Percentiles rank a stretch among this genome's conserved stretches.
phyloP scores from a whole-genome alignment of 1,140 invertebrate genomes.

The Papilio polyxenes region DNA sequence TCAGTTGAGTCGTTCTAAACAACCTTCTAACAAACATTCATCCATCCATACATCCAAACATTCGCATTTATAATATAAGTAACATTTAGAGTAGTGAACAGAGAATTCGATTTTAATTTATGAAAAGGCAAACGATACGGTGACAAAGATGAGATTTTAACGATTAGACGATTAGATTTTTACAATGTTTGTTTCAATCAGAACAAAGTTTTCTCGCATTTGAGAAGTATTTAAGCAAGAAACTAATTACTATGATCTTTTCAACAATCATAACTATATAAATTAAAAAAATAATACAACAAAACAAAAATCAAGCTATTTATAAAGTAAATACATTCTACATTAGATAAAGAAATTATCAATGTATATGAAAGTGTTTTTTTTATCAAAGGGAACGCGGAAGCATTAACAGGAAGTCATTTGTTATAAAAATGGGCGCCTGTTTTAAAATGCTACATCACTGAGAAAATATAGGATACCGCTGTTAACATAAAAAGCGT shows the following conservation, averaged over 20 bases:
- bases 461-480: slow-evolving; percentile 1
- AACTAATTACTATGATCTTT: too few relatives aligned
- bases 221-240: too few relatives aligned
- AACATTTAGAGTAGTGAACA: background rate
- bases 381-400: background rate
- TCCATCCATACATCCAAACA: too few relatives aligned
- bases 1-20: too few relatives aligned
- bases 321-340: too few relatives aligned
- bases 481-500: slow-evolving; percentile 17
- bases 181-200: too few relatives aligned
- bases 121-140: background rate
- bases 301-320: background rate
- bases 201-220: background rate
- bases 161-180: too few relatives aligned
- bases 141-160: too few relatives aligned
- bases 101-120: background rate
- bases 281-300: background rate
- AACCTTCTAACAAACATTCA: too few relatives aligned
- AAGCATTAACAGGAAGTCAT: background rate
- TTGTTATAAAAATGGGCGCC: slow-evolving; percentile 8
- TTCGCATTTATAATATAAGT: too few relatives aligned
- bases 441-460: slow-evolving; percentile 26
- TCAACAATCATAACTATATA: too few relatives aligned
- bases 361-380: background rate
- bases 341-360: background rate